Evolutionary conservation across 2,113 vertebrate genomes (phyloP).

Genomic region (Cavia aperea): DNA sequence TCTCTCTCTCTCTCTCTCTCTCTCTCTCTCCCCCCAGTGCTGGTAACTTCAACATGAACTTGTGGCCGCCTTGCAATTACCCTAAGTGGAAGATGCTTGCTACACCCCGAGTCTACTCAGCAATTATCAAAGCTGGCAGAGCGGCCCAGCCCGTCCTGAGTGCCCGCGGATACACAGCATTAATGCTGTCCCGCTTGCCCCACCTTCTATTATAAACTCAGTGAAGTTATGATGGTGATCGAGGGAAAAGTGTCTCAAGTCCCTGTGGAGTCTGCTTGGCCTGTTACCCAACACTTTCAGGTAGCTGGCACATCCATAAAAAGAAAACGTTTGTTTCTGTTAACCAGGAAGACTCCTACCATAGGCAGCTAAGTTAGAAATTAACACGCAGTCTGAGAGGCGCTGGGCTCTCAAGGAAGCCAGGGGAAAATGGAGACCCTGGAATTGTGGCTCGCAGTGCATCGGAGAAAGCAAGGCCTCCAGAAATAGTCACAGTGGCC

Average conservation of each 20-base stretch:
- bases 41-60: not conserved
- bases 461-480: not conserved
- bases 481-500: not conserved
- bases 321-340: slow-evolving; percentile 10
- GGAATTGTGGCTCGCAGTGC: not conserved
- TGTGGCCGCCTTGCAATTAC: not conserved
- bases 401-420: not conserved
- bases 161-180: not conserved
- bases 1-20: not conserved
- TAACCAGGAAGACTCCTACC: not conserved
- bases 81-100: not conserved
- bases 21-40: too few species aligned
- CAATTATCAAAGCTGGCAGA: not conserved
- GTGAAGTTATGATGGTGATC: not conserved
- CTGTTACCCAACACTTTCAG: not conserved
- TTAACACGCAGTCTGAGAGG: not conserved
- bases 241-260: not conserved
- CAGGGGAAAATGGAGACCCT: not conserved
- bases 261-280: not conserved
- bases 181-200: not conserved
- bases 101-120: not conserved
- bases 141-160: not conserved
- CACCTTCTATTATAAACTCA: not conserved
- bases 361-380: not conserved
- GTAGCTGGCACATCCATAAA: slow-evolving; percentile 6